Percentiles rank a stretch among this genome's conserved stretches.
Evolutionary conservation across 1,140 invertebrate species (phyloP).

Genomic region (Papilio helenus): DNA sequence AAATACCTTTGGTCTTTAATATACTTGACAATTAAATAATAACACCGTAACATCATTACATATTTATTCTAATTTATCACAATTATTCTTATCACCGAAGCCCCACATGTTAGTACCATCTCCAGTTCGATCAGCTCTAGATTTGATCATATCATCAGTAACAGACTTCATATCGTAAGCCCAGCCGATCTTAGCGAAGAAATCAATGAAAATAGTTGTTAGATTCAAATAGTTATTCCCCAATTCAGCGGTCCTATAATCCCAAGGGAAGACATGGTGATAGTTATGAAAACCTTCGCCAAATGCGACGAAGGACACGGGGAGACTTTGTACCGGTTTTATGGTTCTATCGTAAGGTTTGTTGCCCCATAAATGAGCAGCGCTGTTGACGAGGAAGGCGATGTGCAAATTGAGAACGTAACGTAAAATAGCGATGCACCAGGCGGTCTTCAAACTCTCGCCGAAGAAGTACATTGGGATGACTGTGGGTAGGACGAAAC

Average conservation of each 20-base stretch:
- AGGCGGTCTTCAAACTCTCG: conserved; percentile 47
- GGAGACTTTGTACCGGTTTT: conserved; percentile 43
- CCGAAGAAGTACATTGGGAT: conserved; percentile 55
- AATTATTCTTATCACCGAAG: conserved; percentile 28
- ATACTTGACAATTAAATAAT: neutral
- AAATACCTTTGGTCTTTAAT: neutral
- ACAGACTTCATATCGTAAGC: conserved; percentile 44
- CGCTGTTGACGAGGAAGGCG: conserved; percentile 54
- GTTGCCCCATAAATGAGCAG: conserved; percentile 51
- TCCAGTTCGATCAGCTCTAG: conserved; percentile 33
- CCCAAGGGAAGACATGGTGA: conserved; percentile 45
- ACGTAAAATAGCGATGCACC: conserved; percentile 45
- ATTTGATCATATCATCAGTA: conserved; percentile 1
- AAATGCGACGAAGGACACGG: conserved; percentile 42
- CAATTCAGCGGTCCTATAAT: conserved; percentile 42
- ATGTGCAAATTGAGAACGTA: conserved; percentile 49
- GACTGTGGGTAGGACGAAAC: conserved; percentile 54
- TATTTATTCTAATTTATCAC: conserved; percentile 1
- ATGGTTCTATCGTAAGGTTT: conserved; percentile 54
- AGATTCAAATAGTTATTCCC: conserved; percentile 42
- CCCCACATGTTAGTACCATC: conserved; percentile 42
- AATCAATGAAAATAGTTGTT: conserved; percentile 40
- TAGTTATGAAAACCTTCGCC: conserved; percentile 55
- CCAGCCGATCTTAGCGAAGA: conserved; percentile 43
- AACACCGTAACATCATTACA: neutral